Conservation (phyloP, 1,140 invertebrate species). For the Nasonia longicornis region DNA sequence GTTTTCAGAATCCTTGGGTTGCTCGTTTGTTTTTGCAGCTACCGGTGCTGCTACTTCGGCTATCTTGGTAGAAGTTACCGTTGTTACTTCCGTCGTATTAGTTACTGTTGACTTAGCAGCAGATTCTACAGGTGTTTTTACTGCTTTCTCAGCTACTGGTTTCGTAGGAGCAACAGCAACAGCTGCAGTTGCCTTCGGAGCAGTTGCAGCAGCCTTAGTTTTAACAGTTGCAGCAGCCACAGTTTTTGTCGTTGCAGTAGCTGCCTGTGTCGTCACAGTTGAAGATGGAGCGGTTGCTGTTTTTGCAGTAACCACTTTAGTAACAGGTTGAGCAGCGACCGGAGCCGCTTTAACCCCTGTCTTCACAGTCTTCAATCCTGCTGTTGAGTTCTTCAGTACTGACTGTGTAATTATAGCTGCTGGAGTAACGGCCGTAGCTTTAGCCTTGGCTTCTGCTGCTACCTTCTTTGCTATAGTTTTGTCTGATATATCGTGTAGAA, state of each 20-base stretch:
- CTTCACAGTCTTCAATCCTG: slow-evolving; percentile 13
- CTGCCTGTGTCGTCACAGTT: background rate
- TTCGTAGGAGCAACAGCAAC: background rate
- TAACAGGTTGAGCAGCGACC: background rate
- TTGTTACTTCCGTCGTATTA: background rate
- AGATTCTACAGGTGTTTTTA: background rate
- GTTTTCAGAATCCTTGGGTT: background rate
- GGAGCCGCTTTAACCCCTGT: background rate
- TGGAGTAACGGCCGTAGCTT: background rate
- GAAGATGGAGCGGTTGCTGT: too few relatives aligned
- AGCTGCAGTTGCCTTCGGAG: background rate
- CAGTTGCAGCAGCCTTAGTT: background rate
- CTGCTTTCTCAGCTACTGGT: background rate
- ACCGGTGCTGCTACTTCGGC: background rate
- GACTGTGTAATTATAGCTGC: background rate
- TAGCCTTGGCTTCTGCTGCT: slow-evolving; percentile 19
- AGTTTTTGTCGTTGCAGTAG: background rate
- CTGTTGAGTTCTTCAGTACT: slow-evolving; percentile 14
- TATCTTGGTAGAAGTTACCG: background rate
- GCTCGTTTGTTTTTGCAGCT: background rate
- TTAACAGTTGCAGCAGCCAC: background rate
- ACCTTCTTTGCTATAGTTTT: slow-evolving; percentile 30
- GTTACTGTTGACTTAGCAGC: background rate
- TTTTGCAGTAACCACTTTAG: background rate
- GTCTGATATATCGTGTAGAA: slow-evolving; percentile 41